phyloP scores from a whole-genome alignment of 2,888 invertebrate species.

The Macrosoma leucophasiata region DNA sequence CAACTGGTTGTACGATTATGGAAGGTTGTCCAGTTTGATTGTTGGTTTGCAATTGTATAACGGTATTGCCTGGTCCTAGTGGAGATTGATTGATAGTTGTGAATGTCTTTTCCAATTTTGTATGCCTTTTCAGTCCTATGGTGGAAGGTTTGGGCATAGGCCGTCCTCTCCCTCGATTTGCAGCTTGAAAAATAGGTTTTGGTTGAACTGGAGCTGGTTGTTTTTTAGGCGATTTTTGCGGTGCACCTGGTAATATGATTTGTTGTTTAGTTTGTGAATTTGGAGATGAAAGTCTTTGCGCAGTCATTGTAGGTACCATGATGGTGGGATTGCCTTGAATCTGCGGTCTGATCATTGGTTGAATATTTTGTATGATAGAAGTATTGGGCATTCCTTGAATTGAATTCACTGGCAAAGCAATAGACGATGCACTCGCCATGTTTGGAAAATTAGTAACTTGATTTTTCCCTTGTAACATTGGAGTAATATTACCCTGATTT shows the following conservation, averaged over 20 bases:
- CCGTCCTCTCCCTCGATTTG: constrained; percentile 60
- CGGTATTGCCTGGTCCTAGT: constrained; percentile 64
- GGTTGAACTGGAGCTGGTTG: constrained; percentile 65
- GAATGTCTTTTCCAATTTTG: constrained; percentile 66
- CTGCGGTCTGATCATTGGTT: constrained; percentile 68
- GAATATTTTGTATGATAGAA: constrained; percentile 68
- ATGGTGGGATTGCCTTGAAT: constrained; percentile 67
- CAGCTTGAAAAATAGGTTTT: constrained; percentile 66
- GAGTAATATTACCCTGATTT: constrained; percentile 53
- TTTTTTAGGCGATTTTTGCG: constrained; percentile 69
- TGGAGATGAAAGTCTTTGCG: constrained; percentile 63
- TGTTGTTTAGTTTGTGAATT: constrained; percentile 65
- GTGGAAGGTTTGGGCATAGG: constrained; percentile 65
- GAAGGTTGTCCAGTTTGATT: constrained; percentile 76
- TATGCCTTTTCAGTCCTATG: constrained; percentile 64
- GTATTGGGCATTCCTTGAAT: constrained; percentile 65
- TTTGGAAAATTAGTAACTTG: constrained; percentile 66
- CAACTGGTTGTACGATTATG: constrained; percentile 81
- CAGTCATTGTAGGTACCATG: constrained; percentile 62
- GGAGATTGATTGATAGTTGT: constrained; percentile 66
- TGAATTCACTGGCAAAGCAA: constrained; percentile 65
- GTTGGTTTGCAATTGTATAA: constrained; percentile 75
- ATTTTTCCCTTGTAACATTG: constrained; percentile 63
- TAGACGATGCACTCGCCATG: constrained; percentile 69
- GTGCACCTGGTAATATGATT: constrained; percentile 53